Base-by-base conservation (phyloP, 2,113 vertebrate species). In the Pipa parva region DNA sequence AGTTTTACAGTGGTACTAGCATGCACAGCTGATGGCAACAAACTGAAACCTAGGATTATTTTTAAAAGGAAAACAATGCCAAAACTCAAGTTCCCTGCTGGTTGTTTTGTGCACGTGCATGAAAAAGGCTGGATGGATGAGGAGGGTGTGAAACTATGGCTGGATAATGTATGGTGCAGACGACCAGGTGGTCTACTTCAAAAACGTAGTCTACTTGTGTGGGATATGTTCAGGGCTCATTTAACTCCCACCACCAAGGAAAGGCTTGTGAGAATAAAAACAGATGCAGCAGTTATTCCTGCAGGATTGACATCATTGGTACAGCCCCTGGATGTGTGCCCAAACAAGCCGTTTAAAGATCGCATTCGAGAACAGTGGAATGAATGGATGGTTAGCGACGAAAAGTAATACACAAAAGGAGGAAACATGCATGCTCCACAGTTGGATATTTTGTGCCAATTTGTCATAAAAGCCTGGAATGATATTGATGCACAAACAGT, bases 361-460 rank as follows among this genome's bases (percentile, higher is more conserved):
- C 63, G 51, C 63, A 65, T 57, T 65, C 36, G 52, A 65, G 63
- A 57, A 65, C 63, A 65, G 63, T 65, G 51, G 63, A 56, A 65
- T 65, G 51, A 65, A 56, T 65, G 63, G 51, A 65, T 65, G 50
- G 63, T 57, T 56, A 65, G 63, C 31, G 50, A 50, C 50, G 49
- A 64, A 54, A 64, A 64, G 62, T 64, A 49, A 55, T 54, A 7
- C 49, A 64, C 62, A 54, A 64, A 54, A 54, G 62, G 49, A 64
- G 62, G n/a, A n/a, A 64, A 64, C 62, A 54, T 64, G 62, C 62
- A 50, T 64, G 62, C 62, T 64, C 62, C 50, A 64, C 62, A 64
- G 62, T 39, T 55, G 49, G 62, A 64, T 64, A 50, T 64, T 64
- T 39, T 64, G 62, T 55, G 62, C 49, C 4, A 54, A 4, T 54